Percentiles rank a stretch among this genome's conserved stretches.
phyloP scores from a whole-genome alignment of 2,888 invertebrate species.

The Neoascia interrupta region DNA sequence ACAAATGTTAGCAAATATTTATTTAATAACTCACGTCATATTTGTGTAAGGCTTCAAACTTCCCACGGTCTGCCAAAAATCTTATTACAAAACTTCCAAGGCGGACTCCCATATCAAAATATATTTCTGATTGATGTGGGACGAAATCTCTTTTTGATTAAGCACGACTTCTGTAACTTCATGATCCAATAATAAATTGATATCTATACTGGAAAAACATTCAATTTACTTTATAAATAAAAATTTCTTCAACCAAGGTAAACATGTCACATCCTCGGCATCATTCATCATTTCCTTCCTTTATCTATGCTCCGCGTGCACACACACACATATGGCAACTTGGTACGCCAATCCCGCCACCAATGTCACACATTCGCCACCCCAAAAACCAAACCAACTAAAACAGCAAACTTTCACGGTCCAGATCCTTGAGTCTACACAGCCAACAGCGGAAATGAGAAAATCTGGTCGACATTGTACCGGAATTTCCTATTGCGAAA shows the following conservation, averaged over 20 bases:
- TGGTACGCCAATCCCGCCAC: not conserved
- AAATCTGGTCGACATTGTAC: constrained; percentile 67
- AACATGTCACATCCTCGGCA: constrained; percentile 14
- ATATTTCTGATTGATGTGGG: no score
- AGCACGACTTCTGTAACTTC: no score
- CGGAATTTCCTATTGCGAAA: constrained; percentile 68
- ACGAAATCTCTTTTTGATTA: no score
- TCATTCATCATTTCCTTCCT: constrained; percentile 41
- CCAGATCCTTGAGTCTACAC: constrained; percentile 38
- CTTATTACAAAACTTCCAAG: no score
- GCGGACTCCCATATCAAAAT: no score
- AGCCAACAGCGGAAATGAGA: constrained; percentile 62
- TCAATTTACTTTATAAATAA: constrained; percentile 14
- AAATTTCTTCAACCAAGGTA: constrained; percentile 29
- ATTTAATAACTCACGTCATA: no score
- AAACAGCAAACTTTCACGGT: constrained; percentile 56
- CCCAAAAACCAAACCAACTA: constrained; percentile 34
- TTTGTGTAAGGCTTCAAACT: no score
- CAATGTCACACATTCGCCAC: constrained; percentile 24
- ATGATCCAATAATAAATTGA: no score
- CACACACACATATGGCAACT: not conserved
- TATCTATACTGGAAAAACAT: not conserved
- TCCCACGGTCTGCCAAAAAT: no score
- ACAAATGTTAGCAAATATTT: no score
- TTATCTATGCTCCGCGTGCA: not conserved